Evolutionary conservation across 1,140 invertebrate species (phyloP).

Genomic region (Drosophila aff.): DNA sequence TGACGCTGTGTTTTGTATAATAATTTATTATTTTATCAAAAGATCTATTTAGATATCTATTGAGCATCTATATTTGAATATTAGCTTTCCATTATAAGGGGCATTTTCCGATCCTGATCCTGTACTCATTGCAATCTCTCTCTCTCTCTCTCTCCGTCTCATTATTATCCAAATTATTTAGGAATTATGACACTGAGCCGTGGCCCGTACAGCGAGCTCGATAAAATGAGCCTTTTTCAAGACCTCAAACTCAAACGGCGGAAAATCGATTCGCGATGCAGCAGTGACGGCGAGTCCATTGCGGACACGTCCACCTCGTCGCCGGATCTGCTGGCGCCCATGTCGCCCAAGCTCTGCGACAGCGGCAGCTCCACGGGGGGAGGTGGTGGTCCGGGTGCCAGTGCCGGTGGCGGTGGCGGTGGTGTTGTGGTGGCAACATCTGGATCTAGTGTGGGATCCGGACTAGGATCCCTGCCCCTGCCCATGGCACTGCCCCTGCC

Average conservation of each 20-base stretch:
- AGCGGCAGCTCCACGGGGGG: constrained; percentile 83
- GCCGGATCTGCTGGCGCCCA: constrained; percentile 91
- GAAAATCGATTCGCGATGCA: constrained; percentile 98
- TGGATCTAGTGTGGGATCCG: constrained; percentile 5
- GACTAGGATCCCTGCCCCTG: constrained; percentile 51
- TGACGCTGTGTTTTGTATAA: background rate
- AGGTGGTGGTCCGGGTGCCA: constrained; percentile 69
- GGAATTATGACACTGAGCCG: constrained; percentile 99
- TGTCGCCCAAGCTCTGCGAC: constrained; percentile 90
- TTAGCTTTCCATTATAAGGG: background rate
- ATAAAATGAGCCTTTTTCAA: constrained; percentile 99
- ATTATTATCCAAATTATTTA: constrained; percentile 78
- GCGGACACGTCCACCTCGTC: constrained; percentile 95
- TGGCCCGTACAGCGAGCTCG: constrained; percentile 95
- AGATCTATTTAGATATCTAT: background rate
- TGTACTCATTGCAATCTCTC: background rate
- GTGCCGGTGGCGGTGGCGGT: constrained; percentile 33
- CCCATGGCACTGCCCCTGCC: constrained; percentile 52
- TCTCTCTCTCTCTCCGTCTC: background rate
- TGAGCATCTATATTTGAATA: background rate
- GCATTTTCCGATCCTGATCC: background rate
- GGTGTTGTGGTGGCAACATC: constrained; percentile 59
- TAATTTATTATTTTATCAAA: background rate
- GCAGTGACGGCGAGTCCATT: constrained; percentile 97
- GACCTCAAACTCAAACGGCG: constrained; percentile 98